Evolutionary conservation across 1,140 invertebrate species (phyloP), one percentile per base, ranked within the genome.

Genomic region (Drosophila nikananu): DNA sequence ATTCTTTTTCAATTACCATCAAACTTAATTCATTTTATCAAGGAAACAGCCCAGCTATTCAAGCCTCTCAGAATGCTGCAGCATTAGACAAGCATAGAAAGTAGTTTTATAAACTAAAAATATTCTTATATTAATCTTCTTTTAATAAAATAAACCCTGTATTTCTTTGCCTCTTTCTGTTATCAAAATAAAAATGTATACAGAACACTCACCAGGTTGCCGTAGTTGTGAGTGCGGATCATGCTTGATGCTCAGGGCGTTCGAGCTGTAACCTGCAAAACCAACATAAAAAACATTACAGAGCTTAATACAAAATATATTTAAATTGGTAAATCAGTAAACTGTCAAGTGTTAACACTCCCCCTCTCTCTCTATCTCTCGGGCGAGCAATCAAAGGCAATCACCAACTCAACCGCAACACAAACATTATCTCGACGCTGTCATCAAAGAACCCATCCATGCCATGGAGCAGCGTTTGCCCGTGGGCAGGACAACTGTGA

Each of bases 141-240:
- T 9, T 41, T 27, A 15, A 13, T 15, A 12, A 12, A 2, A 21
- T 51, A 51, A 51, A 30, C 5, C 3, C 4, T 42, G 37, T 25
- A 44, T 44, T 62, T 17, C 10, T 44, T 25, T 35, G 21, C 39
- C 41, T 61, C 13, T 25, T 5, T 8, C 8, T 12, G 7, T 19
- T 19, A 44, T 7, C 3, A 7, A n/a, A 21, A 23, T 7, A 2
- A 9, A 27, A 3, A 44, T 13, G 10, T 37, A 27, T 4, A 9
- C 3, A 19, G 2, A 35, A 15, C 44, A 83, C 82, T 91, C 65
- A 97, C 97, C 96, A 94, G 97, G 96, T 94, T 97, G 97, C 93
- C 97, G 95, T 79, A 97, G 95, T 94, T 97, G 97, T 83, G 96
- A 95, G 93, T 97, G 97, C 61, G 96, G 95, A 93, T 97, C 97